phyloP scores from a whole-genome alignment of 92 coral and sea anemone genomes.

The Muricea muricata region DNA sequence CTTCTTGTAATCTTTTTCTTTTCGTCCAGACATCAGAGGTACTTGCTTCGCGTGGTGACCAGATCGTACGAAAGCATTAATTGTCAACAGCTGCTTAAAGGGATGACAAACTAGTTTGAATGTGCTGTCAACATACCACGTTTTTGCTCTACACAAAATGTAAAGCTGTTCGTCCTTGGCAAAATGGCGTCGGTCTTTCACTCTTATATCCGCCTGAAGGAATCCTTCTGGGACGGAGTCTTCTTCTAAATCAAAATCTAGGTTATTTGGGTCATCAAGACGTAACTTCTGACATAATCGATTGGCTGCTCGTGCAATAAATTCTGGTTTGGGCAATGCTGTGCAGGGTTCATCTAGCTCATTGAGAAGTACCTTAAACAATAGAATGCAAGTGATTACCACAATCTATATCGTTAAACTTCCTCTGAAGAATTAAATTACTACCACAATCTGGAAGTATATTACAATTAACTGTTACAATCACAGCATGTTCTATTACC shows the following conservation, averaged over 20 bases:
- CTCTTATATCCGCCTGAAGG: slow-evolving; percentile 50
- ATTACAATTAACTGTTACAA: too few species aligned
- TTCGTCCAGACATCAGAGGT: slow-evolving; percentile 58
- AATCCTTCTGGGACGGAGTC: slow-evolving; percentile 52
- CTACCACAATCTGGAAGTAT: too few species aligned
- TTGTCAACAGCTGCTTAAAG: slow-evolving; percentile 54
- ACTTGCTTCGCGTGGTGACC: slow-evolving; percentile 63
- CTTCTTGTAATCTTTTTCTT: slow-evolving; percentile 57
- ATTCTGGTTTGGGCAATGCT: slow-evolving; percentile 56
- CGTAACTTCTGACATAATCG: slow-evolving; percentile 48
- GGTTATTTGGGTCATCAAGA: slow-evolving; percentile 45
- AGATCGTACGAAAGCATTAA: slow-evolving; percentile 57
- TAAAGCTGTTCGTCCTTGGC: slow-evolving; percentile 55
- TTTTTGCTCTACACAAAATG: slow-evolving; percentile 38
- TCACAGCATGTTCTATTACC: too few species aligned
- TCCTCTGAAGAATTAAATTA: too few species aligned
- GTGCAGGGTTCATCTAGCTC: slow-evolving; percentile 42
- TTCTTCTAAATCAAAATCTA: slow-evolving; percentile 39
- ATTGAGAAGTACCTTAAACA: slow-evolving; percentile 37
- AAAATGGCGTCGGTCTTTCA: slow-evolving; percentile 60
- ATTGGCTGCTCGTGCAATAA: slow-evolving; percentile 54
- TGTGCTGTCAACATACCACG: slow-evolving; percentile 70
- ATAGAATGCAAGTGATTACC: too few species aligned
- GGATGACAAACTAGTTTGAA: slow-evolving; percentile 56
- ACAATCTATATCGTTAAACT: too few species aligned